Evolutionary conservation across 2,113 vertebrate genomes (phyloP).

Genomic region (Sylvilagus bachmani): DNA sequence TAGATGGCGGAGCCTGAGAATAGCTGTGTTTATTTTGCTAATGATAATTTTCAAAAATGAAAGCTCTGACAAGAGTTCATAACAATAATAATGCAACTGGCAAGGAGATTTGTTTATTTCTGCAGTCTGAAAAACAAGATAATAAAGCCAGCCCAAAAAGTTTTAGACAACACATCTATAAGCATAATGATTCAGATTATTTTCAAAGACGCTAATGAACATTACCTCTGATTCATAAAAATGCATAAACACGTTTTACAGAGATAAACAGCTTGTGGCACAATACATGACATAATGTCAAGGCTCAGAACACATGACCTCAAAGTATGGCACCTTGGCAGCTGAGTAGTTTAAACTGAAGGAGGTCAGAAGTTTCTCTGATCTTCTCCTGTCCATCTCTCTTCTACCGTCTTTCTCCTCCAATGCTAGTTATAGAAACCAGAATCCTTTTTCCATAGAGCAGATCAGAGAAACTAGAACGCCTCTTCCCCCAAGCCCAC

Average conservation of each 20-base stretch:
- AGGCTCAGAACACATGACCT: not conserved
- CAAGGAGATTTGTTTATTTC: conserved; percentile 28
- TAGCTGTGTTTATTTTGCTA: conserved; percentile 44
- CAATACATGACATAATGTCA: not conserved
- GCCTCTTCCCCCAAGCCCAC: not conserved
- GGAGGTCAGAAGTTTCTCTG: not conserved
- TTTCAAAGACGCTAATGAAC: conserved; percentile 45
- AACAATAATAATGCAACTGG: conserved; percentile 32
- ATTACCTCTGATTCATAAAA: conserved; percentile 38
- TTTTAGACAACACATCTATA: conserved; percentile 30
- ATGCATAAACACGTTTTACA: not conserved
- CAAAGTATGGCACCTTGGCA: not conserved
- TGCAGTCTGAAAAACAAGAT: conserved; percentile 33
- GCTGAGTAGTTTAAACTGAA: not conserved
- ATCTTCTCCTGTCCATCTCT: not conserved
- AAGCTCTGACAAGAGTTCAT: conserved; percentile 30
- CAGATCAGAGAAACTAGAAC: not conserved
- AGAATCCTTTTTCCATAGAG: not conserved
- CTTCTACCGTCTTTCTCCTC: not conserved
- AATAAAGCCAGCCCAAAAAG: conserved; percentile 10
- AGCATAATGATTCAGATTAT: not conserved
- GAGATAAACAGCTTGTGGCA: not conserved
- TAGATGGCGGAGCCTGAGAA: conserved; percentile 31
- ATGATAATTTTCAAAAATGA: conserved; percentile 36
- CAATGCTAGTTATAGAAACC: not conserved